Percentiles rank a stretch among this genome's conserved stretches.
phyloP scores from a whole-genome alignment of 2,113 vertebrate species.

The Thymallus thymallus region DNA sequence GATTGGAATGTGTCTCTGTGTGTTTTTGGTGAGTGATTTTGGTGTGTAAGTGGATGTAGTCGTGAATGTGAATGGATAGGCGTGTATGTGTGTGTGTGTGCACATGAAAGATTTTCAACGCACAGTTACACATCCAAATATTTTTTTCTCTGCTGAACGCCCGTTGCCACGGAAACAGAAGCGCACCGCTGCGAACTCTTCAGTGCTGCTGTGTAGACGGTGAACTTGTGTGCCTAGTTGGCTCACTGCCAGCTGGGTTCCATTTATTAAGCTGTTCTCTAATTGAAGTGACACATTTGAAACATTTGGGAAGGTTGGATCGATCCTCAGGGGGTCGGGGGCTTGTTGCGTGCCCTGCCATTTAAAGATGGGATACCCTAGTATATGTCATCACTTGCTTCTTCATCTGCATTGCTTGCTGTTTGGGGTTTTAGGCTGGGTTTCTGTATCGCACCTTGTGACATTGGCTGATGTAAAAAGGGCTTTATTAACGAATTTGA shows the following conservation, averaged over 20 bases:
- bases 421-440: too few species aligned
- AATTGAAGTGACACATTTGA: neutral
- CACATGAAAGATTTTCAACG: too few species aligned
- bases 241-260: neutral
- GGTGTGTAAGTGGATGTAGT: too few species aligned
- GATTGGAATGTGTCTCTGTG: neutral
- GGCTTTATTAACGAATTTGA: too few species aligned
- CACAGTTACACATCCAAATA: neutral
- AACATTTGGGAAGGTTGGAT: too few species aligned
- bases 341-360: neutral
- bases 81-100: neutral
- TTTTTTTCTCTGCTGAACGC: neutral
- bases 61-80: too few species aligned
- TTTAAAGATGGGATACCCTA: neutral
- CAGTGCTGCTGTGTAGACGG: neutral
- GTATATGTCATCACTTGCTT: neutral
- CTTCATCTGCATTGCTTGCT: too few species aligned
- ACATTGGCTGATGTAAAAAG: too few species aligned
- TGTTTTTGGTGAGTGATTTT: neutral
- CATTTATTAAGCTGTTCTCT: neutral
- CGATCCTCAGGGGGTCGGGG: neutral
- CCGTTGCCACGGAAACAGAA: neutral
- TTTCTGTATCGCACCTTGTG: too few species aligned
- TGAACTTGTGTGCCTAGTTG: neutral
- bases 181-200: neutral